A percentile compares a stretch with the other conserved stretches of the same genome.
These are phyloP conservation scores for Diplogasteroides magnus DNA, from an alignment of 1,140 invertebrate species.

Conservation along the genomic window DNA sequence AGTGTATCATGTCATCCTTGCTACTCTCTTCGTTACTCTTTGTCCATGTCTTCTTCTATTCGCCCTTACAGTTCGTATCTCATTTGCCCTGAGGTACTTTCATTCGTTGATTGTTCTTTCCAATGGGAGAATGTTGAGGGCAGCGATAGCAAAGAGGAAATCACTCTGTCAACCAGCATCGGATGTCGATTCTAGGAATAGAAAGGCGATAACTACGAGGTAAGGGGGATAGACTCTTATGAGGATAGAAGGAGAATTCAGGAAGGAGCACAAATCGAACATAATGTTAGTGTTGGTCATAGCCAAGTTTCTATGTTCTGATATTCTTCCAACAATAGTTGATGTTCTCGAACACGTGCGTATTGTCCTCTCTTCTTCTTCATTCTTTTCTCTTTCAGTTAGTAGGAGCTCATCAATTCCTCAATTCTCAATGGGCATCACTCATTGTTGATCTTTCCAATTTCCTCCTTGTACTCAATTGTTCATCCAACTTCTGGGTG, in stretches of 20 bases:
- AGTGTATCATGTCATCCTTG: constrained; percentile 48
- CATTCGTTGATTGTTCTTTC: neutral
- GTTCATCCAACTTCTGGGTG: constrained; percentile 52
- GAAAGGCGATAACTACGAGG: constrained; percentile 15
- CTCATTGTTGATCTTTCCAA: constrained; percentile 48
- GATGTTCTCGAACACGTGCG: constrained; percentile 50
- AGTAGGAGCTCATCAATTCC: constrained; percentile 43
- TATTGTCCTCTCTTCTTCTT: no score
- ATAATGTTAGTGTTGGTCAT: constrained; percentile 49
- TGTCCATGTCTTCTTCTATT: constrained; percentile 46
- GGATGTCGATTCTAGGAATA: constrained; percentile 32
- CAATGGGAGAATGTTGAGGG: neutral
- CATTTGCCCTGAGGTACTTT: constrained; percentile 36
- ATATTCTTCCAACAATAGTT: constrained; percentile 47
- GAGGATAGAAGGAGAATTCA: constrained; percentile 16
- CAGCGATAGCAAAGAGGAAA: constrained; percentile 36
- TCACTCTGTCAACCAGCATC: constrained; percentile 33
- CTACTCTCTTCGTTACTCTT: constrained; percentile 46
- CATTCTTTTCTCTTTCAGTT: constrained; percentile 42
- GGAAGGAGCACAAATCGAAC: constrained; percentile 50
- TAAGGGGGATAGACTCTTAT: neutral
- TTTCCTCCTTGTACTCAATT: constrained; percentile 50
- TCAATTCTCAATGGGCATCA: constrained; percentile 41
- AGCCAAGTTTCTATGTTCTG: constrained; percentile 47
- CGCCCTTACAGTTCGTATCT: constrained; percentile 45